Evolutionary conservation across 2,113 vertebrate genomes (phyloP).

Genomic region (Suncus etruscus): DNA sequence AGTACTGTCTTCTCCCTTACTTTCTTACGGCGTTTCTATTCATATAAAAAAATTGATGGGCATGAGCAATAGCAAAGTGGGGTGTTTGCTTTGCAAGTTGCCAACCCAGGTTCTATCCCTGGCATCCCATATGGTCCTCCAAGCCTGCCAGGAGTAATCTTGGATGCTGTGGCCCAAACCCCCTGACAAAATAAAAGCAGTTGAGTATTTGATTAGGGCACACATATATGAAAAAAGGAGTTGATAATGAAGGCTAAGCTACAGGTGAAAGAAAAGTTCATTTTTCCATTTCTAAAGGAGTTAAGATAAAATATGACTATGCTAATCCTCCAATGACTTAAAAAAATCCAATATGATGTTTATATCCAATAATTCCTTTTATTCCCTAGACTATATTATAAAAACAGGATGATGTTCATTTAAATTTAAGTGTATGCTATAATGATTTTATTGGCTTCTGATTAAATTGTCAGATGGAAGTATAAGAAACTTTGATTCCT

Average conservation of each 20-base stretch:
- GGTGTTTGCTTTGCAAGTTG: too few species aligned
- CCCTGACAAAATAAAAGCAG: too few species aligned
- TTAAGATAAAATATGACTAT: conserved; percentile 33
- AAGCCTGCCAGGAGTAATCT: too few species aligned
- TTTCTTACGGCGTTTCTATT: not conserved
- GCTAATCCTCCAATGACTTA: not conserved
- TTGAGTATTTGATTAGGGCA: too few species aligned
- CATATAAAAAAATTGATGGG: not conserved
- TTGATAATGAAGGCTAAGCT: not conserved
- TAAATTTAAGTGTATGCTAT: not conserved
- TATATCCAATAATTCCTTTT: conserved; percentile 13
- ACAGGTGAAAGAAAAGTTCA: too few species aligned
- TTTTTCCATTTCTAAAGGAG: conserved; percentile 4
- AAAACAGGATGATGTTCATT: conserved; percentile 34
- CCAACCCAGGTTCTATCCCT: too few species aligned
- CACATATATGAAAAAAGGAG: not conserved
- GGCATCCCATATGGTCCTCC: too few species aligned
- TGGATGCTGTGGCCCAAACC: too few species aligned
- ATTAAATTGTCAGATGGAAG: not conserved
- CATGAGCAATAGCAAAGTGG: too few species aligned
- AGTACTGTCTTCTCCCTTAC: not conserved
- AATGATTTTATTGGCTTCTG: not conserved
- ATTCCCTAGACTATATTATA: not conserved
- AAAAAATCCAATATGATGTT: not conserved
- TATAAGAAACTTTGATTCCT: not conserved